These are phyloP conservation scores for Aleadryas rufinucha DNA, from an alignment of 2,113 vertebrate species.

Conservation along the genomic window DNA sequence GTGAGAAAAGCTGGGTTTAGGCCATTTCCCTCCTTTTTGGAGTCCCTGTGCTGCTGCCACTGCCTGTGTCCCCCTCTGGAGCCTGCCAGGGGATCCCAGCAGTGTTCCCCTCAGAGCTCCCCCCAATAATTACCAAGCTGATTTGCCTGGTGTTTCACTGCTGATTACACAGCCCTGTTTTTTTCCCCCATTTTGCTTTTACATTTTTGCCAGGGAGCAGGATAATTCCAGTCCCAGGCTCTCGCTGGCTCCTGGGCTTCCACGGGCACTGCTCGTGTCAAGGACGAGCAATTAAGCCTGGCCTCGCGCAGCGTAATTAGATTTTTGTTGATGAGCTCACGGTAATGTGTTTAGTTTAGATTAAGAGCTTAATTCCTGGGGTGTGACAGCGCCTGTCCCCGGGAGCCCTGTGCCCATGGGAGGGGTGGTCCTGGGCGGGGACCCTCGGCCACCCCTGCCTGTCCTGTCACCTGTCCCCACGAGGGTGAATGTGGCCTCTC, in stretches of 20 bases:
- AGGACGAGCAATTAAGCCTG: slow-evolving; percentile 71
- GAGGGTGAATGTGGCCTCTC: fast-evolving
- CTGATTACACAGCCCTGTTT: slow-evolving; percentile 7
- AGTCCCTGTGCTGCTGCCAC: fast-evolving
- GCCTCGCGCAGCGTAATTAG: slow-evolving; percentile 65
- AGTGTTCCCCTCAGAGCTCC: fast-evolving
- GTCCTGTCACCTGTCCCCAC: neutral
- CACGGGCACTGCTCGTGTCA: slow-evolving; percentile 44
- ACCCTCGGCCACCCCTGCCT: neutral
- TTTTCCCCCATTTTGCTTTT: neutral
- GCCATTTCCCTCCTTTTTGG: fast-evolving
- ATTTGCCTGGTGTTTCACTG: neutral
- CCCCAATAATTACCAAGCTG: neutral
- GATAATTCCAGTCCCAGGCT: slow-evolving; percentile 45
- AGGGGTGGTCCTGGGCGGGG: neutral
- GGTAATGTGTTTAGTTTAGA: slow-evolving; percentile 46
- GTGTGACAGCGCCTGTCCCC: neutral
- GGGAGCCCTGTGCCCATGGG: fast-evolving
- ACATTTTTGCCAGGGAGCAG: slow-evolving; percentile 13
- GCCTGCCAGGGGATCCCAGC: neutral
- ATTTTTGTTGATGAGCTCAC: slow-evolving; percentile 66
- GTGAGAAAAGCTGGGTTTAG: neutral
- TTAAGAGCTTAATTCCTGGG: neutral
- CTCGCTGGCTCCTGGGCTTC: slow-evolving; percentile 59
- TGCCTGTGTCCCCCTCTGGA: neutral